Evolutionary conservation across 2,113 vertebrate genomes (phyloP).

Genomic region (Tursiops truncatus): DNA sequence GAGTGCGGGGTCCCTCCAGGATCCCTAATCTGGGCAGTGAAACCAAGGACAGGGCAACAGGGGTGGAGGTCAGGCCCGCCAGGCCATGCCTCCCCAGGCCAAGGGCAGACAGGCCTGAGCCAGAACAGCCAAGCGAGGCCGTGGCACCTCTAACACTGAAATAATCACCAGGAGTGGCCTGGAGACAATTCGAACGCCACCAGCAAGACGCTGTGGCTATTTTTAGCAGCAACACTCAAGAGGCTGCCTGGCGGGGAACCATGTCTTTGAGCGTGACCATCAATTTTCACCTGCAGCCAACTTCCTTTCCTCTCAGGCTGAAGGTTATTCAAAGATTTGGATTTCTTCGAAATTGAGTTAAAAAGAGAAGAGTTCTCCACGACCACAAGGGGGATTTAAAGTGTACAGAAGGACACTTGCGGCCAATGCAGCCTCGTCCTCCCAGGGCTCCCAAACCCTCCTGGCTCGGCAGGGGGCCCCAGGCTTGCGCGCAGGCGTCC

Average conservation of each 20-base stretch:
- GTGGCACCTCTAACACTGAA: neutral
- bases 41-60: fast-evolving
- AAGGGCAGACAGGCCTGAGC: neutral
- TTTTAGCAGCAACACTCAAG: constrained; percentile 51
- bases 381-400: neutral
- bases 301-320: constrained; percentile 58
- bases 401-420: fast-evolving
- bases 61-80: neutral
- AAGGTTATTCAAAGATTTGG: constrained; percentile 73
- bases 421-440: fast-evolving
- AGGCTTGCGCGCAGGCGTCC: neutral
- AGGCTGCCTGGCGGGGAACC: constrained; percentile 61
- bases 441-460: neutral
- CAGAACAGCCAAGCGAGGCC: neutral
- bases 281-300: constrained; percentile 67
- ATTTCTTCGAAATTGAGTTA: constrained; percentile 72
- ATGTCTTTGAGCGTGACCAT: constrained; percentile 48
- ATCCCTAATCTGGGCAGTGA: too few species aligned
- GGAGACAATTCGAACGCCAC: neutral
- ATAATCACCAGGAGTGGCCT: neutral
- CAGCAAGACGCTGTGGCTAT: neutral
- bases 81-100: neutral
- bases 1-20: neutral
- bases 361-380: neutral
- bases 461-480: neutral